A percentile compares a stretch with the other conserved stretches of the same genome.
Evolutionary conservation across 2,113 vertebrate species (phyloP).

Genomic region (Dendrocopos noguchii): DNA sequence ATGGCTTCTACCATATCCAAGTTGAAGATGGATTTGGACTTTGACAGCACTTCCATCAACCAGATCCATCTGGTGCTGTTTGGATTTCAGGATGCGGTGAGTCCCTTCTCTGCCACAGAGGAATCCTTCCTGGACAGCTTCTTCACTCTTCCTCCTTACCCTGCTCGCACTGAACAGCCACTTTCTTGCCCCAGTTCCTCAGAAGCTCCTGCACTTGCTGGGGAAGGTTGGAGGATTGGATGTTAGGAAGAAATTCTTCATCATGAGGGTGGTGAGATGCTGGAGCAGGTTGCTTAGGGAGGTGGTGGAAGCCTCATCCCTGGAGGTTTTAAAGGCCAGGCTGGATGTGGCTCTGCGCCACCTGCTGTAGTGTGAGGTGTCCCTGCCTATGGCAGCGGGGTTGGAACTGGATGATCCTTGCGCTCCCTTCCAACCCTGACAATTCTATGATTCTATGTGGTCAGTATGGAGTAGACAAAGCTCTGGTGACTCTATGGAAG

Average conservation of each 20-base stretch:
- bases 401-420: too few relatives aligned
- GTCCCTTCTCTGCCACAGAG: neutral
- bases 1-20: constrained; percentile 94
- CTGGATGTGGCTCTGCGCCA: too few relatives aligned
- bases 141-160: neutral
- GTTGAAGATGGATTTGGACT: constrained; percentile 91
- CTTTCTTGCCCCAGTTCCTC: neutral
- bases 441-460: neutral
- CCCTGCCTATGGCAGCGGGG: too few relatives aligned
- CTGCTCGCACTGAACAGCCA: neutral
- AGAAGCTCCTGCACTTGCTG: neutral
- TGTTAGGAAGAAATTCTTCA: too few relatives aligned
- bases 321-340: too few relatives aligned
- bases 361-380: too few relatives aligned
- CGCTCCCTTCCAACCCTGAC: too few relatives aligned
- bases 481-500: too few relatives aligned
- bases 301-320: too few relatives aligned
- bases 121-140: neutral
- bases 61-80: constrained; percentile 94
- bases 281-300: too few relatives aligned
- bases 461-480: neutral
- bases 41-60: constrained; percentile 91
- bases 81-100: constrained; percentile 95
- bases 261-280: too few relatives aligned
- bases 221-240: neutral